Percentiles rank a stretch among this genome's conserved stretches.
These are phyloP conservation scores for Medauroidea extradentata DNA, from an alignment of 1,140 invertebrate species.

Conservation along the genomic window DNA sequence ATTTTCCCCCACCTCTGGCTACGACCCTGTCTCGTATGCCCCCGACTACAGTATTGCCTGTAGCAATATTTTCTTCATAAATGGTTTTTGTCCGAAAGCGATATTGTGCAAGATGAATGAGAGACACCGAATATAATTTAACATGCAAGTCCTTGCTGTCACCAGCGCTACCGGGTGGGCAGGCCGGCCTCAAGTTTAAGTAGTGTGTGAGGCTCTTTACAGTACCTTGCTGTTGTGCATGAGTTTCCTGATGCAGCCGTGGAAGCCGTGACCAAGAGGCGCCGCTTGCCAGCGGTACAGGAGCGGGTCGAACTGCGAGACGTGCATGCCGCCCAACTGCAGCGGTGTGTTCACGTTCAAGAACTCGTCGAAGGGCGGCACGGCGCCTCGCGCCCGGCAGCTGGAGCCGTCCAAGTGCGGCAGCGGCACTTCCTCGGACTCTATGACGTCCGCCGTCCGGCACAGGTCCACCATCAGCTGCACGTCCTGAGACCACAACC, in stretches of 20 bases:
- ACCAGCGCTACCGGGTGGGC: no score
- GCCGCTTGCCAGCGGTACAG: conserved; percentile 49
- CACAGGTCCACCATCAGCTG: conserved; percentile 63
- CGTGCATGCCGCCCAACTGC: conserved; percentile 59
- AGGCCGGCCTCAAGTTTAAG: no score
- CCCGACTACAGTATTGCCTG: no score
- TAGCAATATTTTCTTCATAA: no score
- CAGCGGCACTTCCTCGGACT: conserved; percentile 51
- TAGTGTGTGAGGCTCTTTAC: no score
- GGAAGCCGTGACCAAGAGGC: conserved; percentile 52
- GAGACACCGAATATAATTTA: no score
- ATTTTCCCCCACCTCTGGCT: no score
- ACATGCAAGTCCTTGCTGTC: no score
- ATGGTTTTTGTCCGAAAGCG: no score
- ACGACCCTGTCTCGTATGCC: no score
- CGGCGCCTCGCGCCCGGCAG: conserved; percentile 55
- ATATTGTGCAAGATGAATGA: no score
- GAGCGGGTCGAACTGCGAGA: conserved; percentile 49
- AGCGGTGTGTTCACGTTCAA: conserved; percentile 64
- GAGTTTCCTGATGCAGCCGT: conserved; percentile 64
- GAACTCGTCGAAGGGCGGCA: conserved; percentile 62
- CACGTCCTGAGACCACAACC: conserved; percentile 38
- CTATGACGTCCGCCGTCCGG: conserved; percentile 47
- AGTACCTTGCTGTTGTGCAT: conserved; percentile 61
- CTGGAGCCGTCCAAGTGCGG: conserved; percentile 52